Evolutionary conservation across 2,797 vertebrate genomes (phyloP), one percentile per base, ranked within the genome.

Genomic region (Echeneis naucrates): DNA sequence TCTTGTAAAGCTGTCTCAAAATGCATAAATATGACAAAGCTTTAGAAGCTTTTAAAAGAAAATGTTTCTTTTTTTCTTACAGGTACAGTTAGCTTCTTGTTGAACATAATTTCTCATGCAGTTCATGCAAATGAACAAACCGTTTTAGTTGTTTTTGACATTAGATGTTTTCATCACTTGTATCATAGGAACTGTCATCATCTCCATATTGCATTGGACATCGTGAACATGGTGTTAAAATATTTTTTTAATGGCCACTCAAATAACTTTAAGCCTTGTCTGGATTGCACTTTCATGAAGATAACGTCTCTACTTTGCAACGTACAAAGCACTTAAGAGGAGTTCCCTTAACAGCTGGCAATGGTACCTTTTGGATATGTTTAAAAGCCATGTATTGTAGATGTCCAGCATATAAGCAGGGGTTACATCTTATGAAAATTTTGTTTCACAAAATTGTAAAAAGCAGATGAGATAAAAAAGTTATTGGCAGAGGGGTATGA

Each of bases 111-210:
- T 95, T 93, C 89, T 96, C 96, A 98, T 99, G 96, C 97, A 98
- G 94, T 93, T 96, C 98, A 98, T 99, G 96, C 97, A 96, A 95
- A 95, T 94, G 94, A 95, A 95, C 89, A 95, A 82, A 91, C 88
- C 92, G 80, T 91, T 91, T 89, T 86, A 83, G 84, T 87, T 93
- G 79, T 88, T 88, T n/a, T 91, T 87, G 87, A 93, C 93, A 93
- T 83, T 87, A 81, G 82, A 88, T 74, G 72, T 90, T 83, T 87
- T 88, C 89, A 93, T 92, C 89, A 92, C 83, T 91, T 88, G 81
- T 88, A 84, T 94, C 83, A 90, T 84, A 86, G 72, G 77, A 92
- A 85, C 87, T 83, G 82, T 88, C 88, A 90, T 78, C 81, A 91
- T 92, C 81, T 92, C 78, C 84, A 88, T 88, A 86, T 90, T 92